Percentiles rank a stretch among this genome's conserved stretches.
Evolutionary conservation across 1,140 invertebrate species (phyloP).

Genomic region (Plodia interpunctella): DNA sequence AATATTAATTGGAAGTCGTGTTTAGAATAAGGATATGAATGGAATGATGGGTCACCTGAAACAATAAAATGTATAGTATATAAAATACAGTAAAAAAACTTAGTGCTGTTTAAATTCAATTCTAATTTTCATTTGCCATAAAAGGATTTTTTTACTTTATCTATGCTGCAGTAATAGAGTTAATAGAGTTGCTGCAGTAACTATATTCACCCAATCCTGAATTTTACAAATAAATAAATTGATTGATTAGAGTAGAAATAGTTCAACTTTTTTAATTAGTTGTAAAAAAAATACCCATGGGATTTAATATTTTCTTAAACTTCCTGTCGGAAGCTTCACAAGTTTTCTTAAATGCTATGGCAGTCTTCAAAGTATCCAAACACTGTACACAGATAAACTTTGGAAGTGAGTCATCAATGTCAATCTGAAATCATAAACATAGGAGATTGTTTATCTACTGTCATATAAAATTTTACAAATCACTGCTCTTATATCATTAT

Average conservation of each 20-base stretch:
- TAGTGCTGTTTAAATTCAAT: no score
- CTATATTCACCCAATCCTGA: no score
- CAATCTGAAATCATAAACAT: conserved; percentile 46
- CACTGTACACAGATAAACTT: conserved; percentile 63
- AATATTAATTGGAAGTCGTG: conserved; percentile 68
- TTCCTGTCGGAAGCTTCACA: conserved; percentile 59
- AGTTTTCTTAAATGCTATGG: conserved; percentile 49
- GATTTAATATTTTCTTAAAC: conserved; percentile 62
- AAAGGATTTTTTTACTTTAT: no score
- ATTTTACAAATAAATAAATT: no score
- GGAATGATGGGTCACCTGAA: conserved; percentile 50
- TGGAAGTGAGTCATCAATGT: conserved; percentile 53
- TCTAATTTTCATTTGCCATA: no score
- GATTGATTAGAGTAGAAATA: no score
- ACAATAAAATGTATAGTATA: neutral
- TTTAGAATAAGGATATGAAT: conserved; percentile 69
- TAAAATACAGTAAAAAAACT: no score
- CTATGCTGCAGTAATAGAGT: no score
- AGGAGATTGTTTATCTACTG: no score
- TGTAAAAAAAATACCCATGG: conserved; percentile 41
- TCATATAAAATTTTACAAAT: no score
- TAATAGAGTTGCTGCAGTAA: no score
- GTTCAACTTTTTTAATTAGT: neutral
- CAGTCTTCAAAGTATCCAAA: conserved; percentile 43
- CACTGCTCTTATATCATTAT: no score